Base-by-base conservation (phyloP, 2,113 vertebrate genomes). In the Orthonyx spaldingii region DNA sequence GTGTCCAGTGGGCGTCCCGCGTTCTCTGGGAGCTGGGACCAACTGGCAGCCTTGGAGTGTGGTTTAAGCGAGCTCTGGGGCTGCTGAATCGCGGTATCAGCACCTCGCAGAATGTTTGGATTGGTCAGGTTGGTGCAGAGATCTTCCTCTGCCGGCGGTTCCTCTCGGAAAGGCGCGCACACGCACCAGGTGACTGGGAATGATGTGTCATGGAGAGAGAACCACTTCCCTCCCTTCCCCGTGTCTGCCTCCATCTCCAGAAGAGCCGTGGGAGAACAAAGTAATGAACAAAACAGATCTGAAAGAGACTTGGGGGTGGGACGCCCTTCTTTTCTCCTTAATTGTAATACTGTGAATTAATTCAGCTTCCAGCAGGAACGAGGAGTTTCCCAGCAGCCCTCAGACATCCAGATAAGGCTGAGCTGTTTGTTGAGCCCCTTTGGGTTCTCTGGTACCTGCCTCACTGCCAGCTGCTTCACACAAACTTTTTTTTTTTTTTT, bases 361-460 rank as follows among this genome's bases (percentile, higher is more conserved):
- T 96, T 93, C 87, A 3, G 23, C 75, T 94, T 93, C 35, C 79
- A 92, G 82, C 79, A 91, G 88, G 39, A 96, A 7, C 1, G 2
- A 86, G 87, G 71, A 86, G 94, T 70, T 90, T 97, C 92, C 94
- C 93, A 70, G 93, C 92, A 96, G 95, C 92, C 82, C 47, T 94
- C 42, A 90, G 64, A 87, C 93, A 86, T 91, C 85, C 95, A 77
- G 95, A 92, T 96, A 92, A 96, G 89, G 85, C 90, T 64, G 94
- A 95, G 85, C 74, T 95, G 76, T 92, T 95, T 24, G n/a, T 11
- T 81, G 90, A 84, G 68, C 88, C 90, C 94, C 95, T 90, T 82
- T 85, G 95, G 95, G 87, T 84, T 91, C 81, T 77, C 77, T 35
- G 89, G 12, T 94, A 96, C 87, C 93, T 88, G 88, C 85, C 60